Conservation (phyloP, 1,140 invertebrate species). For the Neodiprion fabricii region DNA sequence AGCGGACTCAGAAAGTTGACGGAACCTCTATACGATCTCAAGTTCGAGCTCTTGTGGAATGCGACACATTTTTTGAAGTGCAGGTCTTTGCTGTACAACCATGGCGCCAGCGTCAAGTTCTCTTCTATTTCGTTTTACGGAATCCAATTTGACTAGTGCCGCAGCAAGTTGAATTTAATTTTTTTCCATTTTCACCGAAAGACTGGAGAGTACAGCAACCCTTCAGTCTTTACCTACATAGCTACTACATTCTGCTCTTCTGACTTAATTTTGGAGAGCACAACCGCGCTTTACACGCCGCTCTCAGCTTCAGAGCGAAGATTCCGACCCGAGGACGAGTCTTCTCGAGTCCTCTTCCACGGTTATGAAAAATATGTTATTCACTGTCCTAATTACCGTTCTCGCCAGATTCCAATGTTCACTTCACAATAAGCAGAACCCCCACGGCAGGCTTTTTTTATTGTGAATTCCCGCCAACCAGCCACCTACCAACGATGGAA, state of each 20-base stretch:
- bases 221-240: neutral
- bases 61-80: neutral
- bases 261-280: neutral
- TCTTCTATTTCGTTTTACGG: constrained; percentile 2
- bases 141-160: neutral
- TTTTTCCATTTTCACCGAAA: neutral
- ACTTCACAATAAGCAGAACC: neutral
- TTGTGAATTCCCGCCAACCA: neutral
- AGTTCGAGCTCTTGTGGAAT: neutral
- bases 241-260: neutral
- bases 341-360: too few species aligned
- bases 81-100: neutral
- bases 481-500: neutral
- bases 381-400: neutral
- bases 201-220: neutral
- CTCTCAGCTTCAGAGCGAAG: too few species aligned
- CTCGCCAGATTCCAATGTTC: neutral
- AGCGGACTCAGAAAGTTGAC: too few species aligned
- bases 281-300: too few species aligned
- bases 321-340: too few species aligned
- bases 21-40: too few species aligned
- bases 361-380: neutral
- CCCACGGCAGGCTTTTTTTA: neutral
- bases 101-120: neutral
- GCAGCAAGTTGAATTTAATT: neutral